Evolutionary conservation across 2,888 invertebrate species (phyloP), one percentile per base, ranked within the genome.

Genomic region (Helleia helle): DNA sequence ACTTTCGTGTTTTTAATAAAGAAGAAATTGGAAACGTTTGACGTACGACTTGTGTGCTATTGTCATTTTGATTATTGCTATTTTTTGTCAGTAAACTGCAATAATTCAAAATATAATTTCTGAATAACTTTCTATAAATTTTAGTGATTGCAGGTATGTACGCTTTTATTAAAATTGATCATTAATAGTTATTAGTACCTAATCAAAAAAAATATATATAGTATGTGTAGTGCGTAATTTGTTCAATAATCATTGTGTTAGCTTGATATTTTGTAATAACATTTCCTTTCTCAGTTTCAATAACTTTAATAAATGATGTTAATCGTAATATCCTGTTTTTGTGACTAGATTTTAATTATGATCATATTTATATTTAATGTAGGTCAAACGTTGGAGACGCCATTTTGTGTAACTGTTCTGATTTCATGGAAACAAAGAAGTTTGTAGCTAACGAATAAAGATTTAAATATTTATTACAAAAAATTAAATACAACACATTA

Each of bases 1-100:
- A 7, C 30, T 27, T 22, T 29, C 38, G 11, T 30, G 40, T 45
- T 41, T 41, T 47, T 38, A 28, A 13, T 22, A 8, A 42, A 44
- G 40, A 40, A 42, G 39, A 24, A 36, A 27, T 42, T 12, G 29
- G n/a, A 7, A 13, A 26, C 36, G 14, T 26, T 15, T 17, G 27
- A 42, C 42, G 30, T 38, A 38, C 22, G 17, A 9, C 38, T n/a
- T 18, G 12, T 12, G 17, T 2, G n/a, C 24, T 15, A 25, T 8
- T 40, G 11, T 8, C 17, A 18, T 11, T 24, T 24, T 38, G 28
- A 13, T 9, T 28, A 28, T 18, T 38, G 8, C 12, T 27, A 4
- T n/a, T 29, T 25, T 17, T 31, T 31, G 28, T 22, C 2, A 22
- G 22, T 5, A 22, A 22, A 22, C 7, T 22, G 22, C 22, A 22